Base-by-base conservation (phyloP, 2,797 vertebrate species). In the Anguilla pacifica region DNA sequence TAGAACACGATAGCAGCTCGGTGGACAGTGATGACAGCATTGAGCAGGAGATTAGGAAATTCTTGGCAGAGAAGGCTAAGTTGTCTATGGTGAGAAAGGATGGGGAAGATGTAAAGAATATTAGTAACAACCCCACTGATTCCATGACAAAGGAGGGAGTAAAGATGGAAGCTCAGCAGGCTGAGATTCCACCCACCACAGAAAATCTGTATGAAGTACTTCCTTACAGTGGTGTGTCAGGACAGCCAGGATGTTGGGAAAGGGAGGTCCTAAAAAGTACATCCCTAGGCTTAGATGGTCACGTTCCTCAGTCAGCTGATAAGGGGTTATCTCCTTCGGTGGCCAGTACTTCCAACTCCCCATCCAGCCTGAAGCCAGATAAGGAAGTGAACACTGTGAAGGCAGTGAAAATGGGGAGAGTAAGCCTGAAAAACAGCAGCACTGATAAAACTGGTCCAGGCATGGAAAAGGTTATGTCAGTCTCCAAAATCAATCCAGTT, bases 21-120 rank as follows among this genome's bases (percentile, higher is more conserved):
- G 96, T 98, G 28, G 98, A 99, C 93, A 99, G 98, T 0, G 97
- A 99, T 0, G 98, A 99, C 89, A 98, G 98, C 95, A 99, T 99
- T 0, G 98, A 99, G 90, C 97, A 96, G 87, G 99, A 99, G 94
- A 99, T 99, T 43, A 94, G 94, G 87, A 97, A 90, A 91, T 99
- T 99, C 90, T 92, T 99, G 89, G 98, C 99, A 1, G 97, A 98
- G 90, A 99, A 98, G 88, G 98, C 98, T 25, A 98, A 96, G 93
- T 97, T 95, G 87, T 95, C 97, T 0, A 87, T 91, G n/a, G 91
- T 91, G 39, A 90, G 91, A 91, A 90, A 91, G 90, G 90, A 92
- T 5, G 89, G 59, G 70, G 88, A 90, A 2, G 51, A 85, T 2
- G 86, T 87, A 1, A 90, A 67, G 31, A 94, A 94, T 2, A 89